These are phyloP conservation scores for Murina feae DNA, from an alignment of 2,113 vertebrate genomes.

Conservation along the genomic window DNA sequence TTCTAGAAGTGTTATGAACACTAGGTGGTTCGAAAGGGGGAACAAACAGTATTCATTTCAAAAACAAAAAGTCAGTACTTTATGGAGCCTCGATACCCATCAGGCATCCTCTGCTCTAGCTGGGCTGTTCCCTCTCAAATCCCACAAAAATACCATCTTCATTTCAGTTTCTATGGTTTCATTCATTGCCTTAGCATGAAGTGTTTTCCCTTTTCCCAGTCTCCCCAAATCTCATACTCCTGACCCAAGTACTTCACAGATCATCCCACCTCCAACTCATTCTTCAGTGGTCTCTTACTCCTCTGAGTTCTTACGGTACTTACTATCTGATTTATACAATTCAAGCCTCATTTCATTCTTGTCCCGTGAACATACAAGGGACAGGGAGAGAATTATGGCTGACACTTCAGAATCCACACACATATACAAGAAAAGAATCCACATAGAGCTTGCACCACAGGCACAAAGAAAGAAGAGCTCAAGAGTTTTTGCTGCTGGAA, in stretches of 20 bases:
- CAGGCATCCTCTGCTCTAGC: neutral
- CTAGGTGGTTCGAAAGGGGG: neutral
- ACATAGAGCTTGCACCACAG: neutral
- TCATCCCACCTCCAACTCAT: neutral
- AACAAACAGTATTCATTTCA: neutral
- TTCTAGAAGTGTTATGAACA: slow-evolving; percentile 10
- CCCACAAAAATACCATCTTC: neutral
- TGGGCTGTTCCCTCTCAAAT: neutral
- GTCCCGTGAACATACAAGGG: neutral
- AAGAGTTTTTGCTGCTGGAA: neutral
- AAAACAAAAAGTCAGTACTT: slow-evolving; percentile 8
- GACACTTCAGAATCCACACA: neutral
- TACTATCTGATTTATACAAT: neutral
- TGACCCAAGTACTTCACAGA: neutral
- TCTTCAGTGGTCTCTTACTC: neutral
- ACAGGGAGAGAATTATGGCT: neutral
- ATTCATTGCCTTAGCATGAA: neutral
- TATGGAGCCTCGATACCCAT: neutral
- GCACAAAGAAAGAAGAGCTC: neutral
- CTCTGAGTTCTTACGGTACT: neutral
- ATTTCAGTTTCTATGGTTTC: neutral
- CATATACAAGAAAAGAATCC: neutral
- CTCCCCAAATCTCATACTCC: neutral
- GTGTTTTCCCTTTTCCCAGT: neutral
- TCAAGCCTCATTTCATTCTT: neutral